Conservation (phyloP, 2,888 invertebrate genomes). For the Oxyscelio sp. region DNA sequence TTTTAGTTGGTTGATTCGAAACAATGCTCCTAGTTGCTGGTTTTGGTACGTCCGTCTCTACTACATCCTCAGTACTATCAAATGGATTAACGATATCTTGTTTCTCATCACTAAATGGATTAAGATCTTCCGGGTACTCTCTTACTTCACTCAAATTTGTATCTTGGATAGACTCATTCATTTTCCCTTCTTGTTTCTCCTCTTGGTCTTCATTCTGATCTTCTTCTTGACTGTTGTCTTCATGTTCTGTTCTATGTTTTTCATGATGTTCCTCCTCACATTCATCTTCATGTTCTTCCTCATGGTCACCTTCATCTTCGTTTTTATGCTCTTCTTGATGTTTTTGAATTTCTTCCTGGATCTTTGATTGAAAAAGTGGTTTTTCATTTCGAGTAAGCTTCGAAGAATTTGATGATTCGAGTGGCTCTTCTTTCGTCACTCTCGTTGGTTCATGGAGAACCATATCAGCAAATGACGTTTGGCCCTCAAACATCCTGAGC, state of each 20-base stretch:
- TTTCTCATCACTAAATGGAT: slow-evolving; percentile 94
- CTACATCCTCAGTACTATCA: slow-evolving; percentile 91
- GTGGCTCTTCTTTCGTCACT: slow-evolving; percentile 23
- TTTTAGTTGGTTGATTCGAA: slow-evolving; percentile 77
- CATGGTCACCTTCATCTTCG: too few relatives aligned
- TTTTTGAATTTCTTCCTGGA: too few relatives aligned
- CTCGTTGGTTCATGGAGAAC: background rate
- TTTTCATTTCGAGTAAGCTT: slow-evolving; percentile 46
- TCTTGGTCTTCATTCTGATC: too few relatives aligned
- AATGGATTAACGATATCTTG: slow-evolving; percentile 92
- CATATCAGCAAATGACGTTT: background rate
- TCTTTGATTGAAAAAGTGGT: slow-evolving; percentile 65
- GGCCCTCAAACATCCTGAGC: slow-evolving; percentile 82
- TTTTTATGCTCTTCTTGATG: too few relatives aligned
- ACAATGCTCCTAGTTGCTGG: slow-evolving; percentile 84
- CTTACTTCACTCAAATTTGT: slow-evolving; percentile 77
- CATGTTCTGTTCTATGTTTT: too few relatives aligned
- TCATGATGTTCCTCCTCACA: too few relatives aligned
- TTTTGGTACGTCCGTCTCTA: slow-evolving; percentile 82
- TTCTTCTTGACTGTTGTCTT: too few relatives aligned
- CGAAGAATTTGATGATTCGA: slow-evolving; percentile 47
- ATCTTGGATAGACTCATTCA: slow-evolving; percentile 12
- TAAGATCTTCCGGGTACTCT: slow-evolving; percentile 93
- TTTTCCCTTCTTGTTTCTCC: background rate
- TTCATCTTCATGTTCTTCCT: too few relatives aligned